Conservation (phyloP, 2,113 vertebrate genomes). For the Myanophis thanlyinensis region DNA sequence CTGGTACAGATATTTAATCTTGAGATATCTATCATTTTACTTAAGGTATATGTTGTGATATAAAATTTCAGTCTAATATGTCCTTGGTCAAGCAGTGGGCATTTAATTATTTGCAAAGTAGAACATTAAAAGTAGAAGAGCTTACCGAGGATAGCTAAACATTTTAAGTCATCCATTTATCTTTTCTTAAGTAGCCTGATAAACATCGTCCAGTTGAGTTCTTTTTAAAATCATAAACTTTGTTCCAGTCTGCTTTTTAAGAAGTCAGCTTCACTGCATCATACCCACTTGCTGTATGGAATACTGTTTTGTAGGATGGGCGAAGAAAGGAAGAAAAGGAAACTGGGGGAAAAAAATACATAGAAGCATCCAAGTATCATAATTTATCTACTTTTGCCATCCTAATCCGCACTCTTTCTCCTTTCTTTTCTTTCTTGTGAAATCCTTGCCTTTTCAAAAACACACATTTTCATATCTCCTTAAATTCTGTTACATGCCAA, state of each 20-base stretch:
- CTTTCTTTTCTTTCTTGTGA: constrained; percentile 59
- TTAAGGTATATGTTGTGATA: background rate
- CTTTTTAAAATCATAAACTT: background rate
- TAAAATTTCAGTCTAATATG: background rate
- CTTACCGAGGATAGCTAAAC: background rate
- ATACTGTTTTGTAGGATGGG: constrained; percentile 68
- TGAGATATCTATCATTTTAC: background rate
- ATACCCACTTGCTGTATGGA: constrained; percentile 70
- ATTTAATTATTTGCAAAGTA: background rate
- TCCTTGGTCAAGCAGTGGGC: background rate
- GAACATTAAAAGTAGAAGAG: background rate
- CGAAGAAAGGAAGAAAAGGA: constrained; percentile 57
- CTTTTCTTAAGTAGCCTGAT: background rate
- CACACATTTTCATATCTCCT: constrained; percentile 54
- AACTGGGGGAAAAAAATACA: constrained; percentile 61
- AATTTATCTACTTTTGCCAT: constrained; percentile 64
- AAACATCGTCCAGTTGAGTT: background rate
- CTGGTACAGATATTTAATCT: background rate
- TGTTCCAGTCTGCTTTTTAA: background rate
- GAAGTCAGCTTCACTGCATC: constrained; percentile 5
- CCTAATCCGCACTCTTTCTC: constrained; percentile 52
- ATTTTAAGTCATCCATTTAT: background rate
- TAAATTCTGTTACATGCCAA: constrained; percentile 52
- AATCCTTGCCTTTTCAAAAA: constrained; percentile 58
- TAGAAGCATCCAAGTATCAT: constrained; percentile 63